Evolutionary conservation across 1,140 invertebrate species (phyloP).

Genomic region (Drosophila nebulosa): DNA sequence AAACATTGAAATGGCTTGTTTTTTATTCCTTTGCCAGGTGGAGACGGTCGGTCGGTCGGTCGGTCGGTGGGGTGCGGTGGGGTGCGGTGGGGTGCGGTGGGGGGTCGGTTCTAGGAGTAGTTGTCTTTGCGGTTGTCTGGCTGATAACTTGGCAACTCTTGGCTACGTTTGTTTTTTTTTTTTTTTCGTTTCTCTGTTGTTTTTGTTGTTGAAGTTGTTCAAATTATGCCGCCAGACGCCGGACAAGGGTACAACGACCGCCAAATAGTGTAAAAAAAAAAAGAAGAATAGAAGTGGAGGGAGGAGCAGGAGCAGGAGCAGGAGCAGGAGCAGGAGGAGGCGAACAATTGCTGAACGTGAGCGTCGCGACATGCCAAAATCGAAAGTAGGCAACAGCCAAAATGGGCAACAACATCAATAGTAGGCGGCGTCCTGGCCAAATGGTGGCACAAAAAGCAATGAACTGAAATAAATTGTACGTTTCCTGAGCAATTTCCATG

Average conservation of each 20-base stretch:
- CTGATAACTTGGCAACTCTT: constrained; percentile 73
- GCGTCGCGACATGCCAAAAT: constrained; percentile 75
- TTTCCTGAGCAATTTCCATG: constrained; percentile 78
- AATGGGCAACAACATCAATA: constrained; percentile 62
- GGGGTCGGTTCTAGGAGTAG: background rate
- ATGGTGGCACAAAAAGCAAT: constrained; percentile 73
- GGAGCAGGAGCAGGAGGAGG: background rate
- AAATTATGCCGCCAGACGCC: constrained; percentile 67
- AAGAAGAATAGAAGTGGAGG: background rate
- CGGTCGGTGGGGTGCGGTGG: no score
- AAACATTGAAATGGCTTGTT: constrained; percentile 77
- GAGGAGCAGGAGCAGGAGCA: constrained; percentile 12
- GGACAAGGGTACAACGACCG: constrained; percentile 69
- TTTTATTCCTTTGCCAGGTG: constrained; percentile 59
- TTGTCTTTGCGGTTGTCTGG: constrained; percentile 42
- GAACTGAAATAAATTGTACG: constrained; percentile 79
- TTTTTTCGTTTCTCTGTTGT: constrained; percentile 10
- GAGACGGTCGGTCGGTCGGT: no score
- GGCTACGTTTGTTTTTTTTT: constrained; percentile 32
- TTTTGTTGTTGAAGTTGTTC: constrained; percentile 27
- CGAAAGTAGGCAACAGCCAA: constrained; percentile 70
- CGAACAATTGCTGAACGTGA: constrained; percentile 66
- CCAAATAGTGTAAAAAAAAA: constrained; percentile 68
- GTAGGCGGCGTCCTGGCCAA: constrained; percentile 47
- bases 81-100: no score